Percentiles rank a stretch among this genome's conserved stretches.
phyloP scores from a whole-genome alignment of 2,888 invertebrate genomes.

The Cheilosia scutellata region DNA sequence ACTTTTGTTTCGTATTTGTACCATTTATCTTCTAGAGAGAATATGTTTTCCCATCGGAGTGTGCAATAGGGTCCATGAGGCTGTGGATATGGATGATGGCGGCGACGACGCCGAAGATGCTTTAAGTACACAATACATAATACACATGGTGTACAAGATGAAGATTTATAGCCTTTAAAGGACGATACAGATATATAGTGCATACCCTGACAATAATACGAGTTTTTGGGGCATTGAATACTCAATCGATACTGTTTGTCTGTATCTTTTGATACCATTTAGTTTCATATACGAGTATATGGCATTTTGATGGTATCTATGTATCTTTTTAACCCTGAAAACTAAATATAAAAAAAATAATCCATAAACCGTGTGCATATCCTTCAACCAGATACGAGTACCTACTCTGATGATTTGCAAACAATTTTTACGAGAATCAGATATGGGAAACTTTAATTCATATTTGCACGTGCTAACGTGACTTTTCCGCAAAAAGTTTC shows the following conservation, averaged over 20 bases:
- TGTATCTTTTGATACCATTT: background rate
- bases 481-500: slow-evolving; percentile 52
- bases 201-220: slow-evolving; percentile 33
- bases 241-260: slow-evolving; percentile 1
- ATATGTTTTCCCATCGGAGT: slow-evolving; percentile 37
- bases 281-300: background rate
- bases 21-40: slow-evolving; percentile 46
- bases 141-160: slow-evolving; percentile 29
- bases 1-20: slow-evolving; percentile 47
- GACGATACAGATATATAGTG: slow-evolving; percentile 12
- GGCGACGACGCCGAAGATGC: slow-evolving; percentile 27
- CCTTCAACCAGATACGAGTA: slow-evolving; percentile 5
- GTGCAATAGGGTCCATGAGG: slow-evolving; percentile 32
- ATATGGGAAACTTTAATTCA: slow-evolving; percentile 65
- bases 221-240: background rate
- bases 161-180: slow-evolving; percentile 62
- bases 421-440: slow-evolving; percentile 57
- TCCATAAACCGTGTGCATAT: too few relatives aligned
- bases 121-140: background rate
- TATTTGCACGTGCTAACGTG: slow-evolving; percentile 71
- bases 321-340: background rate
- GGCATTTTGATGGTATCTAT: background rate
- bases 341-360: too few relatives aligned
- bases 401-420: background rate
- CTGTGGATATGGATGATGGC: background rate